phyloP scores from a whole-genome alignment of 1,140 invertebrate species.

The Philopotamus ludificatus region DNA sequence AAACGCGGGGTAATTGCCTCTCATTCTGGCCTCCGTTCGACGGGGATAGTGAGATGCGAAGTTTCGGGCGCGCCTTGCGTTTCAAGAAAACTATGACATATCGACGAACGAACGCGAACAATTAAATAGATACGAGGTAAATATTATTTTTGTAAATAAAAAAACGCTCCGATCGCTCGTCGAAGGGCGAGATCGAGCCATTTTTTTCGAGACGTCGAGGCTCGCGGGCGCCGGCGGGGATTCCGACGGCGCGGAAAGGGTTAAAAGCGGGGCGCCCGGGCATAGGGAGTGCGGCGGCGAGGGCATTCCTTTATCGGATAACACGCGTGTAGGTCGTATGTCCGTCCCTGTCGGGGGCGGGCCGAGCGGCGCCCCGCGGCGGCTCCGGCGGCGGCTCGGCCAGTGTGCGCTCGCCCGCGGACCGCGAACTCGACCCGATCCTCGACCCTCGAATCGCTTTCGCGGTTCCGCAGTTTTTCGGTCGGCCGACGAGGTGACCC shows the following conservation, averaged over 20 bases:
- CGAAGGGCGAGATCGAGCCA: too few relatives aligned
- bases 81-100: too few relatives aligned
- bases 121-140: too few relatives aligned
- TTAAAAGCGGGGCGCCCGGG: constrained; percentile 15
- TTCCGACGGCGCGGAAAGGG: constrained; percentile 15
- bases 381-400: constrained; percentile 5
- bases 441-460: constrained; percentile 6
- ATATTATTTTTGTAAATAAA: too few relatives aligned
- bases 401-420: neutral
- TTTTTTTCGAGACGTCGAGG: too few relatives aligned
- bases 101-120: too few relatives aligned
- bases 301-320: constrained; percentile 33
- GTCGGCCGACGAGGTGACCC: neutral
- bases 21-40: constrained; percentile 33
- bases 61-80: constrained; percentile 32
- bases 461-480: too few relatives aligned
- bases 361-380: constrained; percentile 10
- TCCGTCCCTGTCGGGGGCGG: constrained; percentile 26
- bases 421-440: constrained; percentile 5
- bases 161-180: too few relatives aligned
- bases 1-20: constrained; percentile 21
- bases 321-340: constrained; percentile 34
- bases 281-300: neutral
- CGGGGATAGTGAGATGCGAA: constrained; percentile 25
- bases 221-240: neutral